phyloP scores from a whole-genome alignment of 2,888 invertebrate species.

The Pristionchus entomophagus region DNA sequence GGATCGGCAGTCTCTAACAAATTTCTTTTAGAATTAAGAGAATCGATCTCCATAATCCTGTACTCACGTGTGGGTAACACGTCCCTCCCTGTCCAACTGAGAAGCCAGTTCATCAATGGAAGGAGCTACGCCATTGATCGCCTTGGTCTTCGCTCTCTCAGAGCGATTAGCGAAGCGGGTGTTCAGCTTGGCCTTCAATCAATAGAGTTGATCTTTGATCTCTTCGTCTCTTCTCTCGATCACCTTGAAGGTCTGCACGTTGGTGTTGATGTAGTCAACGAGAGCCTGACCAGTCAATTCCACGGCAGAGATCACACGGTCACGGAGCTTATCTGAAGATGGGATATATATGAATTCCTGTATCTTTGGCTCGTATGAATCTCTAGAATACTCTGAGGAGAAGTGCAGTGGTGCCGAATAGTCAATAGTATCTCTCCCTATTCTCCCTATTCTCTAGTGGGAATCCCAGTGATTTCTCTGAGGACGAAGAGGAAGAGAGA shows the following conservation, averaged over 20 bases:
- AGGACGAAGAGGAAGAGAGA: not conserved
- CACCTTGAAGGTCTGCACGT: conserved; percentile 56
- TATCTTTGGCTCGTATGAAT: too few relatives aligned
- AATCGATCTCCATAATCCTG: too few relatives aligned
- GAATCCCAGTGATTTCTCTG: too few relatives aligned
- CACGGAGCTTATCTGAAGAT: conserved; percentile 8
- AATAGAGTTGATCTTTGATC: too few relatives aligned
- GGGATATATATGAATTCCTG: too few relatives aligned
- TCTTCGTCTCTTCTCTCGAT: too few relatives aligned
- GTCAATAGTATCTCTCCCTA: too few relatives aligned
- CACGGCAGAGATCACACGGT: conserved; percentile 17
- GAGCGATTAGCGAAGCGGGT: conserved; percentile 55
- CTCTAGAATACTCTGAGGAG: too few relatives aligned
- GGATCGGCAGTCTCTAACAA: too few relatives aligned
- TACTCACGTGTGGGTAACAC: conserved; percentile 17
- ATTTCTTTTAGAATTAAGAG: too few relatives aligned
- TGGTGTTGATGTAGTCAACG: conserved; percentile 61
- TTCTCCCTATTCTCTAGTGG: too few relatives aligned
- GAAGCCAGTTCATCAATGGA: not conserved
- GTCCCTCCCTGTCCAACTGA: conserved; percentile 32
- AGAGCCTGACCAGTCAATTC: conserved; percentile 59
- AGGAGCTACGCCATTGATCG: conserved; percentile 55
- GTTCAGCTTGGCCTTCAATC: conserved; percentile 53
- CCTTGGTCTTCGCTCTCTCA: conserved; percentile 54
- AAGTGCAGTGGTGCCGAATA: too few relatives aligned